Conservation (phyloP, 2,113 vertebrate species). For the Probosciger aterrimus region DNA sequence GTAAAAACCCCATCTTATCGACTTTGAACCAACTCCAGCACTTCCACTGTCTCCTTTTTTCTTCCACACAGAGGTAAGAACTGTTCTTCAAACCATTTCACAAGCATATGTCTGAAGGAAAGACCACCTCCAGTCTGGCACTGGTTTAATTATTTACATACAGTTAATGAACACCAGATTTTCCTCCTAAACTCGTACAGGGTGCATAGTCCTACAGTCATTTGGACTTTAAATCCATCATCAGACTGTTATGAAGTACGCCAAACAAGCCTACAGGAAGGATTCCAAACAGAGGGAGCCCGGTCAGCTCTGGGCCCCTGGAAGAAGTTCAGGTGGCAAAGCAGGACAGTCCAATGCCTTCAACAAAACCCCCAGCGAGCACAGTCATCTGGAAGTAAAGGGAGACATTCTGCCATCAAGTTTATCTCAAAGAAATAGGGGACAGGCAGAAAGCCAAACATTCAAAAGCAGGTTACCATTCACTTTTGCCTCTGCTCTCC, state of each 20-base stretch:
- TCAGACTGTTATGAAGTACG: not conserved
- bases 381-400: not conserved
- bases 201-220: conserved; percentile 51
- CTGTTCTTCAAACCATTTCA: not conserved
- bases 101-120: not conserved
- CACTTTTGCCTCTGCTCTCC: not conserved
- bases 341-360: not conserved
- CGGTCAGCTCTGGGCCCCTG: not conserved
- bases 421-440: not conserved
- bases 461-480: not conserved
- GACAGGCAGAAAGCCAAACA: fast-evolving
- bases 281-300: not conserved
- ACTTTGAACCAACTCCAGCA: not conserved
- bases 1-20: not conserved
- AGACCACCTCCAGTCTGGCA: not conserved
- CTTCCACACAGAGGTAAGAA: not conserved
- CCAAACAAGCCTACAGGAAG: not conserved
- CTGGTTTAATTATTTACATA: conserved; percentile 64
- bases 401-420: not conserved
- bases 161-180: conserved; percentile 60
- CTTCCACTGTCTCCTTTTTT: fast-evolving
- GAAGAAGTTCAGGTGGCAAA: not conserved
- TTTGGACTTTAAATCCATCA: conserved; percentile 53
- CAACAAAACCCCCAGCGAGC: not conserved
- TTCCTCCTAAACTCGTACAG: conserved; percentile 29